These are phyloP conservation scores for Rattus norvegicus DNA, from an alignment of 2,113 vertebrate species.

Conservation along the genomic window DNA sequence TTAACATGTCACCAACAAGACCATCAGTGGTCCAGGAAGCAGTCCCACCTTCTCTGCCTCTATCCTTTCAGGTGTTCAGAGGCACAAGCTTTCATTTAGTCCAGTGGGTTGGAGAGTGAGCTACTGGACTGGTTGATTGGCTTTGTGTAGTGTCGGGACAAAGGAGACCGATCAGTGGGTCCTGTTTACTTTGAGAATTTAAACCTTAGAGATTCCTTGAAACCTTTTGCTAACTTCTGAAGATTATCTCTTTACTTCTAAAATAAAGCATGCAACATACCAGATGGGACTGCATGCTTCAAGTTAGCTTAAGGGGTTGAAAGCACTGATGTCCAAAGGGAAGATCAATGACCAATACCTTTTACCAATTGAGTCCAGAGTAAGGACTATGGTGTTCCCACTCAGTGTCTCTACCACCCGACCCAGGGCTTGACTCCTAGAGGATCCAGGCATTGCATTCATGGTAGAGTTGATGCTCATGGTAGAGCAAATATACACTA, in stretches of 20 bases:
- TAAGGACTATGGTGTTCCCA: neutral
- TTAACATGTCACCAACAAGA: neutral
- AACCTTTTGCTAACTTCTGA: neutral
- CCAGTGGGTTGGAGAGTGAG: neutral
- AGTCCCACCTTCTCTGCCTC: neutral
- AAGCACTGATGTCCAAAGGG: neutral
- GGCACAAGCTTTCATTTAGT: neutral
- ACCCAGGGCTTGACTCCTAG: too few relatives aligned
- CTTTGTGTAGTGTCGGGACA: neutral
- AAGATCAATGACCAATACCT: neutral
- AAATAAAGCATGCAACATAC: neutral
- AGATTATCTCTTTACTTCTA: neutral
- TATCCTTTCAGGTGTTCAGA: neutral
- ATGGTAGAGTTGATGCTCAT: fast-evolving
- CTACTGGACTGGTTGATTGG: fast-evolving
- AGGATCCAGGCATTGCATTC: neutral
- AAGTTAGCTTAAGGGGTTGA: too few relatives aligned
- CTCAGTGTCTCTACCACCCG: too few relatives aligned
- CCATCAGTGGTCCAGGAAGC: neutral
- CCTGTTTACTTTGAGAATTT: neutral
- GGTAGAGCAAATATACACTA: too few relatives aligned
- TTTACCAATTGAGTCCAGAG: fast-evolving
- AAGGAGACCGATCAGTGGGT: neutral
- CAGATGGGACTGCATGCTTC: neutral
- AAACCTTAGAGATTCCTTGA: neutral